These are phyloP conservation scores for Drosophila pseudotalamancana DNA, from an alignment of 2,888 invertebrate species.

Conservation along the genomic window DNA sequence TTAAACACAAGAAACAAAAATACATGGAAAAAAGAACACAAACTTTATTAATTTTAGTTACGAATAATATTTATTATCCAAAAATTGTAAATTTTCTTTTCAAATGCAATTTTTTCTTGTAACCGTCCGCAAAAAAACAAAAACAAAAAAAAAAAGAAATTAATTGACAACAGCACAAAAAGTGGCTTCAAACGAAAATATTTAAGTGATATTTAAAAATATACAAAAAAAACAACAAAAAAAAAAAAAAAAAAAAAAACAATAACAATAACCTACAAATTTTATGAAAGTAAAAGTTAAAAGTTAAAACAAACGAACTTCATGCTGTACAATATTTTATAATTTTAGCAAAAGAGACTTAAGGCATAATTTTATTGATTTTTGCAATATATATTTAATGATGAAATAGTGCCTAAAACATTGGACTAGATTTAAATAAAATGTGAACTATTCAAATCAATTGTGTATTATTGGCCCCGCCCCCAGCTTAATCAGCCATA, in stretches of 20 bases:
- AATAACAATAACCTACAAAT: conserved; percentile 6
- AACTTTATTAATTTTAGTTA: conserved; percentile 34
- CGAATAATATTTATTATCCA: conserved; percentile 59
- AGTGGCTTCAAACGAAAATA: conserved; percentile 66
- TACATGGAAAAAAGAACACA: too few species aligned
- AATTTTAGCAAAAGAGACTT: conserved; percentile 66
- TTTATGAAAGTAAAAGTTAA: neutral
- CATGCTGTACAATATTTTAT: conserved; percentile 64
- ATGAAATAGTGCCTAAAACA: conserved; percentile 49
- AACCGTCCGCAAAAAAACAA: conserved; percentile 62
- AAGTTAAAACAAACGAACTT: conserved; percentile 25
- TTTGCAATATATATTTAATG: conserved; percentile 62
- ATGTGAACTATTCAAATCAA: conserved; percentile 59
- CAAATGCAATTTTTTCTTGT: conserved; percentile 47
- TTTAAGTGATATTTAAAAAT: conserved; percentile 75
- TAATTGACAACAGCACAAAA: conserved; percentile 34
- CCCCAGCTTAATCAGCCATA: conserved; percentile 36
- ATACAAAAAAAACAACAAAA: conserved; percentile 25
- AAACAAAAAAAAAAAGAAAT: conserved; percentile 10
- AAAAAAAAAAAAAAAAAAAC: conserved; percentile 30
- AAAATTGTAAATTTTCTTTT: conserved; percentile 58
- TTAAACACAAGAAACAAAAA: conserved; percentile 57
- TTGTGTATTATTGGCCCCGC: conserved; percentile 59
- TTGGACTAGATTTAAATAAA: conserved; percentile 58
- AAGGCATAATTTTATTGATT: conserved; percentile 70